Conservation (phyloP, 1,140 invertebrate genomes). For the Cydia pomonella region DNA sequence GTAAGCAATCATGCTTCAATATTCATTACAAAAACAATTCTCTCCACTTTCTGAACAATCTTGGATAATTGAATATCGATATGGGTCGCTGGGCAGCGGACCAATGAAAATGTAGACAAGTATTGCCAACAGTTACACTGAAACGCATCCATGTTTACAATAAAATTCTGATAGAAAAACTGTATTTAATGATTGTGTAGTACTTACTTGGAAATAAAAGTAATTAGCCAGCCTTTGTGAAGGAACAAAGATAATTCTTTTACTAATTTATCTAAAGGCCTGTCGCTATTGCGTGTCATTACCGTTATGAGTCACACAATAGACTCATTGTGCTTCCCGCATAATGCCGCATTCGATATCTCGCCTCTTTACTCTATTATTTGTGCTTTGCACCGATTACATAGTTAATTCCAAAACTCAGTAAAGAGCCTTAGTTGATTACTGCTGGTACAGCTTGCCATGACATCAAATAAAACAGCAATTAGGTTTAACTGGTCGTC, state of each 20-base stretch:
- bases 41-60: conserved; percentile 16
- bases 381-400: conserved; percentile 5
- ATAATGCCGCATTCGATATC: conserved; percentile 29
- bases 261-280: conserved; percentile 28
- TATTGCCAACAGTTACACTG: conserved; percentile 11
- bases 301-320: conserved; percentile 28
- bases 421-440: conserved; percentile 14
- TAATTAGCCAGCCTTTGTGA: conserved; percentile 10
- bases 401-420: conserved; percentile 16
- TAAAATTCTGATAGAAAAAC: conserved; percentile 12
- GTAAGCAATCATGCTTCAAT: not conserved
- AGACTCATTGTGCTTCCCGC: conserved; percentile 28
- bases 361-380: conserved; percentile 20
- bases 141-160: conserved; percentile 9
- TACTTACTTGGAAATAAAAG: conserved; percentile 5
- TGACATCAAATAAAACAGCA: conserved; percentile 28
- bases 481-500: conserved; percentile 5
- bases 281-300: conserved; percentile 30
- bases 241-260: conserved; percentile 30
- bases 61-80: conserved; percentile 29
- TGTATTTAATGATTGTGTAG: conserved; percentile 14
- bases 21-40: not conserved
- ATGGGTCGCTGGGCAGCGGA: conserved; percentile 20
- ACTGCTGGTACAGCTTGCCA: conserved; percentile 4
- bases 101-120: not conserved